These are phyloP conservation scores for Drosophila pseudoobscura DNA, from an alignment of 1,140 invertebrate genomes.

Conservation along the genomic window DNA sequence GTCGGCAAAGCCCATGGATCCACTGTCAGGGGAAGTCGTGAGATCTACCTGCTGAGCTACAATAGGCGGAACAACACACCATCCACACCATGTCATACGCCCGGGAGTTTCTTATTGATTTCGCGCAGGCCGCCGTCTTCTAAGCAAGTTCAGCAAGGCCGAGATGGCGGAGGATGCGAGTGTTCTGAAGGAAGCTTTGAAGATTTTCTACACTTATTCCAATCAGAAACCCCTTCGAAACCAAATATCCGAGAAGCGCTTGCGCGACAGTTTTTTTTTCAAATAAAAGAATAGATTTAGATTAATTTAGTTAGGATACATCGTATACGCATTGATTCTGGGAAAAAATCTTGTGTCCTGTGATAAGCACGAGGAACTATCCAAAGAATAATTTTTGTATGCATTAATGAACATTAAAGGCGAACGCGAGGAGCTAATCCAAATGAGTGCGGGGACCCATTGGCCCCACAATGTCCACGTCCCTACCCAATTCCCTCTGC, in stretches of 20 bases:
- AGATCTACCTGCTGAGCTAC: constrained; percentile 32
- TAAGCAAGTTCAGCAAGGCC: constrained; percentile 25
- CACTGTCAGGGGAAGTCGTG: neutral
- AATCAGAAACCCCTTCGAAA: neutral
- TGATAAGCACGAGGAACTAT: neutral
- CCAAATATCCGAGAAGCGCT: constrained; percentile 14
- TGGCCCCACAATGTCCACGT: constrained; percentile 57
- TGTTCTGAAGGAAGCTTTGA: neutral
- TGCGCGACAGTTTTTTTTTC: constrained; percentile 17
- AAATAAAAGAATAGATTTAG: too few species aligned
- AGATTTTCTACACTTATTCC: constrained; percentile 22
- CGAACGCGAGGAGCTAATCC: constrained; percentile 4
- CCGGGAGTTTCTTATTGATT: constrained; percentile 45
- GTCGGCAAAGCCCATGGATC: constrained; percentile 14
- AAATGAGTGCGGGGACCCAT: constrained; percentile 31
- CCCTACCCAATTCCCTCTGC: constrained; percentile 11
- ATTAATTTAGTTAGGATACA: too few species aligned
- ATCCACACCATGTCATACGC: constrained; percentile 26
- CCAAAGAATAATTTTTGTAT: neutral
- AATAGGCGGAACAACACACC: constrained; percentile 23
- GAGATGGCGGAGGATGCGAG: constrained; percentile 4
- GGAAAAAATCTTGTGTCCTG: too few species aligned
- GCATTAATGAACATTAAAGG: constrained; percentile 1
- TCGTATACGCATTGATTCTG: too few species aligned
- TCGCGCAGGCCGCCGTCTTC: constrained; percentile 49